phyloP scores from a whole-genome alignment of 30 jellyfish, hydroid and myxozoan genomes.

The Pseudorhiza aurosa region DNA sequence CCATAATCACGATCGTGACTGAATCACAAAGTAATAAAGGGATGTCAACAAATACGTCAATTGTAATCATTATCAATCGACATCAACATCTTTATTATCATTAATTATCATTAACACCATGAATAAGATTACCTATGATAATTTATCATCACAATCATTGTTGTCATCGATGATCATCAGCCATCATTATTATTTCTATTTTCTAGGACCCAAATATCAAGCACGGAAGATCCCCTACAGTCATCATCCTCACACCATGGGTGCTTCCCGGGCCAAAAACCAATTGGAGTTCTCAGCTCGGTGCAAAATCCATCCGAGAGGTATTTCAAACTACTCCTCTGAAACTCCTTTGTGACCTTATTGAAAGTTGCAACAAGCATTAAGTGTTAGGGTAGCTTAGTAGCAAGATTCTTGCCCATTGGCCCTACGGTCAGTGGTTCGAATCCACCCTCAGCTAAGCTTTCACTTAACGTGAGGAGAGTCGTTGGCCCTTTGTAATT shows the following conservation, averaged over 20 bases:
- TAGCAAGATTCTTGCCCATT: too few relatives aligned
- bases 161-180: background rate
- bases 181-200: background rate
- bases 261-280: constrained; percentile 52
- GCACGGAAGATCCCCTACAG: constrained; percentile 64
- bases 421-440: too few relatives aligned
- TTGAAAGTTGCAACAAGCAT: too few relatives aligned
- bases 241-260: constrained; percentile 61
- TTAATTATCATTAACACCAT: background rate
- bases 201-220: constrained; percentile 68
- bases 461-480: too few relatives aligned
- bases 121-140: background rate
- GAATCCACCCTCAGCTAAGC: too few relatives aligned
- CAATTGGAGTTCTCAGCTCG: constrained; percentile 67
- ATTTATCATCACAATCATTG: background rate
- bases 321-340: too few relatives aligned
- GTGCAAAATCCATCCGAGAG: constrained; percentile 72
- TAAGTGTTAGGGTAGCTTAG: too few relatives aligned
- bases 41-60: too few relatives aligned
- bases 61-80: background rate
- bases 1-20: too few relatives aligned
- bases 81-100: background rate
- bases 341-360: too few relatives aligned
- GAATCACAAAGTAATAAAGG: too few relatives aligned
- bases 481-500: too few relatives aligned